Evolutionary conservation across 2,797 vertebrate species (phyloP), one percentile per base, ranked within the genome.

Genomic region (Crenichthys baileyi): DNA sequence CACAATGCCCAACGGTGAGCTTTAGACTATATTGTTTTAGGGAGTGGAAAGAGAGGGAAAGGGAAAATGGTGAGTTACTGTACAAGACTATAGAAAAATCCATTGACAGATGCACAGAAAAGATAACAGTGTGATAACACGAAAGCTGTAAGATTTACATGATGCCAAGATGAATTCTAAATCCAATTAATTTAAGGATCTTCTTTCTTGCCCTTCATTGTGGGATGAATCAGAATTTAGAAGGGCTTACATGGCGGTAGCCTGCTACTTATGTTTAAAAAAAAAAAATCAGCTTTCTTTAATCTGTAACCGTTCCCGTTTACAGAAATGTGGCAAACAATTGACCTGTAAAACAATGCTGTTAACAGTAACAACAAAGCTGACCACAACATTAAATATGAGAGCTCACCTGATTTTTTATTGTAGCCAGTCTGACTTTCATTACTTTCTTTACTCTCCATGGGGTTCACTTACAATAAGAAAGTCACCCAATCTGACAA

Each of bases 21-120:
- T 84, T 8, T 61, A 79, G 79, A 84, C 87, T 78, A 81, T 39
- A 73, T 85, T 91, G 83, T 84, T 88, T 61, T 73, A 81, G 55
- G 55, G 6, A 70, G 55, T 41, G 63, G 70, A 75, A 70, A 16
- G 24, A 70, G 44, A 67, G 65, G 44, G 61, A 24, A 2, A 51
- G 55, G 20, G 71, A 60, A 84, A 61, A 63, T 0, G n/a, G 70
- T 20, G 76, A 36, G 72, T 72, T 68, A 36, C 53, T 71, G 26
- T 13, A 46, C 3, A 65, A 55, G n/a, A 44, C 31, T 0, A 36
- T 60, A n/a, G 70, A 73, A 39, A 65, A 24, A 22, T 50, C 72
- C 41, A 63, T 20, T 20, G 18, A 31, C 60, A 63, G 60, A 63
- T 36, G 31, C 16, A 63, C 16, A 63, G 7, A 18, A 63, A 61